Conservation (phyloP, 2,888 invertebrate genomes). For the Julus scanicus region DNA sequence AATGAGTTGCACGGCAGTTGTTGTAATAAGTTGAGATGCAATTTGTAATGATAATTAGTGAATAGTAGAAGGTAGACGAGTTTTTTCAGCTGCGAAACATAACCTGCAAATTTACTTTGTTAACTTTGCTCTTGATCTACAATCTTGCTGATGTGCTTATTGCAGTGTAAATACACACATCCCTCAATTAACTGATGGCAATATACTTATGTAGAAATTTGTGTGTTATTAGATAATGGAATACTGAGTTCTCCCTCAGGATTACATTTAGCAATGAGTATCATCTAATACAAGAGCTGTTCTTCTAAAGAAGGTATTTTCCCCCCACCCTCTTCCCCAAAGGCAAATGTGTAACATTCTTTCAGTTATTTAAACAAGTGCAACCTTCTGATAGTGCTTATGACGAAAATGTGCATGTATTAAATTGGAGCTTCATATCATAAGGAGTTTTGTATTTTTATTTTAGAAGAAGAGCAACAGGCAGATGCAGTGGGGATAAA, state of each 20-base stretch:
- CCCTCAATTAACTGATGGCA: not conserved
- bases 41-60: not conserved
- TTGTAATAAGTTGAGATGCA: too few relatives aligned
- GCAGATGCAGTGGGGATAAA: conserved; percentile 24
- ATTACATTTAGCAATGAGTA: not conserved
- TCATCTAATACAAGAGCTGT: not conserved
- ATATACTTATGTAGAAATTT: conserved; percentile 12
- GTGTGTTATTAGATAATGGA: not conserved
- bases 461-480: conserved; percentile 37
- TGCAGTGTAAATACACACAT: too few relatives aligned
- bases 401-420: not conserved
- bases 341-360: not conserved
- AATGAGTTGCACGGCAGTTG: too few relatives aligned
- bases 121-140: too few relatives aligned
- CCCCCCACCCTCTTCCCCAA: not conserved
- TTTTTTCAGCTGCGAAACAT: too few relatives aligned
- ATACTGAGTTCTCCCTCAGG: not conserved
- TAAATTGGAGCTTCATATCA: not conserved
- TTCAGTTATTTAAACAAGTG: conserved; percentile 2
- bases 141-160: too few relatives aligned
- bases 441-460: not conserved
- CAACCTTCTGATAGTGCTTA: not conserved
- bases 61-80: too few relatives aligned
- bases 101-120: too few relatives aligned
- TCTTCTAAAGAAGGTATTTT: conserved; percentile 1